Evolutionary conservation across 2,797 vertebrate species (phyloP).

Genomic region (Myoxocephalus aenaeus): DNA sequence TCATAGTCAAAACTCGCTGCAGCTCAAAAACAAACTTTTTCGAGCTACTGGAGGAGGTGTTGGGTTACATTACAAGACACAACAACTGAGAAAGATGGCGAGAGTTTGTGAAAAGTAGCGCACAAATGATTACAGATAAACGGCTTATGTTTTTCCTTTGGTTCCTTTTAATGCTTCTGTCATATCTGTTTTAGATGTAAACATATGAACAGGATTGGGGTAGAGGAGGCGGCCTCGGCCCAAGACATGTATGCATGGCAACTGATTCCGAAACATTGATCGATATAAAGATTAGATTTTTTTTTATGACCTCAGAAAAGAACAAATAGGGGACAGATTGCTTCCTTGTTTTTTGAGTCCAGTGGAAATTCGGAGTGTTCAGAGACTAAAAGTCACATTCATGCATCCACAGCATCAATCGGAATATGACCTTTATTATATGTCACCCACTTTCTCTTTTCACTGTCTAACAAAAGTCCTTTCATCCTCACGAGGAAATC

Average conservation of each 20-base stretch:
- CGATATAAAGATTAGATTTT: background rate
- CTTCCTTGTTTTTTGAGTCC: background rate
- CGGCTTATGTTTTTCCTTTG: background rate
- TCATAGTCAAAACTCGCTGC: background rate
- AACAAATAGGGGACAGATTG: background rate
- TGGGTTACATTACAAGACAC: background rate
- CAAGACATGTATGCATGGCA: background rate
- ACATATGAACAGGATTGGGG: background rate
- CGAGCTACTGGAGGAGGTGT: background rate
- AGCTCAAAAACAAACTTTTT: background rate
- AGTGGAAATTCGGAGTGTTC: background rate
- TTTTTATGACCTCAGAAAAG: background rate
- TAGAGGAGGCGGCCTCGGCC: background rate
- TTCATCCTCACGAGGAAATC: background rate
- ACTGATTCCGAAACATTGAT: background rate
- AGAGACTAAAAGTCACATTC: conserved; percentile 1
- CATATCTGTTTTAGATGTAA: conserved; percentile 2
- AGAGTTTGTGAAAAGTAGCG: background rate
- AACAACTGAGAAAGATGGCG: background rate
- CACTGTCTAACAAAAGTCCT: conserved; percentile 3
- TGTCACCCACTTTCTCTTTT: conserved; percentile 17
- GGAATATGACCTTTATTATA: conserved; percentile 18
- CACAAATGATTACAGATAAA: background rate
- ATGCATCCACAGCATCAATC: background rate
- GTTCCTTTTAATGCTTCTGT: background rate